These are phyloP conservation scores for Pararge aegeria DNA, from an alignment of 1,140 invertebrate species.

Conservation along the genomic window DNA sequence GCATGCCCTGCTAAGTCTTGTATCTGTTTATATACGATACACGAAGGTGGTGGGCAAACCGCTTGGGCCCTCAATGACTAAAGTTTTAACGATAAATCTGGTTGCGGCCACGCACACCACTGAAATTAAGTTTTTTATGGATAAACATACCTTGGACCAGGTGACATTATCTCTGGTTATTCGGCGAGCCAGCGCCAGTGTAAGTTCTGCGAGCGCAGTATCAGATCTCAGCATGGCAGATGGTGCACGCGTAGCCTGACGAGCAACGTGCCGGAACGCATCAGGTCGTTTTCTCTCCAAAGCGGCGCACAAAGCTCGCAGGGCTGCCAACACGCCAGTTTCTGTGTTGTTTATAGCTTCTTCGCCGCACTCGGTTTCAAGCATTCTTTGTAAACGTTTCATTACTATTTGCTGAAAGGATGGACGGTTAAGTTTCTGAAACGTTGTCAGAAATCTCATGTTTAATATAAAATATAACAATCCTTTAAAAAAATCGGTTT, in stretches of 20 bases:
- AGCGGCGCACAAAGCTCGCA: constrained; percentile 64
- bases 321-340: constrained; percentile 48
- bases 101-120: too few relatives aligned
- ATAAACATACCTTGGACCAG: constrained; percentile 67
- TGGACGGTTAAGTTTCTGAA: background rate
- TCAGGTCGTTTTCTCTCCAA: constrained; percentile 70
- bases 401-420: constrained; percentile 62
- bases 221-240: constrained; percentile 62
- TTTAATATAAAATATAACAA: too few relatives aligned
- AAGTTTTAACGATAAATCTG: too few relatives aligned
- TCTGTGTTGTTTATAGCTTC: constrained; percentile 60
- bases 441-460: background rate
- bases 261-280: constrained; percentile 67
- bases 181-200: constrained; percentile 66
- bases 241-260: constrained; percentile 66
- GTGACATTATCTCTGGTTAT: constrained; percentile 76
- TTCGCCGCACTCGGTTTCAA: constrained; percentile 71
- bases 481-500: too few relatives aligned
- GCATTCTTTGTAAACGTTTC: constrained; percentile 66
- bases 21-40: too few relatives aligned
- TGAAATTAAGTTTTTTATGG: too few relatives aligned
- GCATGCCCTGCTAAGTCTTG: too few relatives aligned
- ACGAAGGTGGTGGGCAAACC: too few relatives aligned
- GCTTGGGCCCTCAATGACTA: too few relatives aligned
- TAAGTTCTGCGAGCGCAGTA: constrained; percentile 66